A percentile compares a stretch with the other conserved stretches of the same genome.
These are phyloP conservation scores for Copsychus sechellarum DNA, from an alignment of 2,113 vertebrate genomes.

Conservation along the genomic window DNA sequence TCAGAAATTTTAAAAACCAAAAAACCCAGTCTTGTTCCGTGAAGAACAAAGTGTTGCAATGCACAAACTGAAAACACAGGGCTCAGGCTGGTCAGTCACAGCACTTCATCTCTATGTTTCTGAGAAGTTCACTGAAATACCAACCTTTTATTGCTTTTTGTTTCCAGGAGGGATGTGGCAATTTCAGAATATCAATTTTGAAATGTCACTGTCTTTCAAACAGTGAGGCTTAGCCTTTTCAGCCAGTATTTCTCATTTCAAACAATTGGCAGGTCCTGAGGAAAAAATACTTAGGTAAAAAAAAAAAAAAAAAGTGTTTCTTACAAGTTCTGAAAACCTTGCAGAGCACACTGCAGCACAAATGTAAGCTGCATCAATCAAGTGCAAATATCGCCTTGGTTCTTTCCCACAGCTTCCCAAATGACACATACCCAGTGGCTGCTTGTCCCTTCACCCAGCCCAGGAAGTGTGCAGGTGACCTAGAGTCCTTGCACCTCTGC, in stretches of 20 bases:
- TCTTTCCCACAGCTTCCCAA: neutral
- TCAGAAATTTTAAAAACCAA: neutral
- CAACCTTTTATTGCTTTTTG: neutral
- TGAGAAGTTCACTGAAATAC: constrained; percentile 6
- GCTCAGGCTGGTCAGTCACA: neutral
- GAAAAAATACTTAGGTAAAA: neutral
- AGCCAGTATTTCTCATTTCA: neutral
- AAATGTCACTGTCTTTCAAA: constrained; percentile 55
- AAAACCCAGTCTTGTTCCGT: neutral
- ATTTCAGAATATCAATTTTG: constrained; percentile 25
- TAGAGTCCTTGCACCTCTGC: neutral
- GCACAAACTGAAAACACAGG: neutral
- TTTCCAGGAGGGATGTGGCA: constrained; percentile 17
- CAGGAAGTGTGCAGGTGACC: neutral
- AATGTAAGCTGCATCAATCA: neutral
- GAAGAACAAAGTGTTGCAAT: neutral
- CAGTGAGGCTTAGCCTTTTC: neutral
- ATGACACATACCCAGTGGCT: neutral
- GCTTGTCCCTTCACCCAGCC: neutral
- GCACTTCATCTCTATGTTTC: neutral
- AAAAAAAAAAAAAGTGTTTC: neutral
- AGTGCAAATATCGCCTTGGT: neutral
- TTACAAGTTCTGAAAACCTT: neutral
- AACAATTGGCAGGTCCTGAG: neutral
- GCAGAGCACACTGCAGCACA: neutral